Evolutionary conservation across 2,113 vertebrate genomes (phyloP).

Genomic region (Rhizomys pruinosus): DNA sequence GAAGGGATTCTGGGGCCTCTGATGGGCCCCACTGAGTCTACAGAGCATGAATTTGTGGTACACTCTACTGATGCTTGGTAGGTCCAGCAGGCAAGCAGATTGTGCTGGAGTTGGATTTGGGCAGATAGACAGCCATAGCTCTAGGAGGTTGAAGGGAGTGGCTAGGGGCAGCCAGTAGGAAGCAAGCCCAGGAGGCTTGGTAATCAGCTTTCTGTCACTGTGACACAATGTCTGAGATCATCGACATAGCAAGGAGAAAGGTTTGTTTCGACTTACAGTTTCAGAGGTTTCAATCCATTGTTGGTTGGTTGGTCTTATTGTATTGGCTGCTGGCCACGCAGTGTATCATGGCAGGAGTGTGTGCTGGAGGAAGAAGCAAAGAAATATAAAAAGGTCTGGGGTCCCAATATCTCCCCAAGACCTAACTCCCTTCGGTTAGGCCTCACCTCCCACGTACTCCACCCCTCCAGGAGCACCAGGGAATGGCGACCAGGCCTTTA

Average conservation of each 20-base stretch:
- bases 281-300: background rate
- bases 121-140: accelerated
- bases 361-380: background rate
- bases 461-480: background rate
- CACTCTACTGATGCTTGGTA: no score
- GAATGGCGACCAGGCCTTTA: background rate
- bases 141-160: background rate
- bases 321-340: background rate
- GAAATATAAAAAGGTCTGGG: background rate
- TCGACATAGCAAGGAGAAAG: background rate
- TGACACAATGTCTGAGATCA: no score
- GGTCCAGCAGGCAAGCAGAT: background rate
- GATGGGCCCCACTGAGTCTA: background rate
- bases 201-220: background rate
- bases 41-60: no score
- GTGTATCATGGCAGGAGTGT: background rate
- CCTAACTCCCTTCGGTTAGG: background rate
- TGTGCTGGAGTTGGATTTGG: background rate
- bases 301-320: background rate
- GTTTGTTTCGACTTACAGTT: background rate
- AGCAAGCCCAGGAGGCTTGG: accelerated
- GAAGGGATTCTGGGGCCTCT: accelerated
- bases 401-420: background rate
- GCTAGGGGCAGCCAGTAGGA: background rate
- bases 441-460: background rate